Evolutionary conservation across 1,140 invertebrate species (phyloP).

Genomic region (Chrysomallon squamiferum): DNA sequence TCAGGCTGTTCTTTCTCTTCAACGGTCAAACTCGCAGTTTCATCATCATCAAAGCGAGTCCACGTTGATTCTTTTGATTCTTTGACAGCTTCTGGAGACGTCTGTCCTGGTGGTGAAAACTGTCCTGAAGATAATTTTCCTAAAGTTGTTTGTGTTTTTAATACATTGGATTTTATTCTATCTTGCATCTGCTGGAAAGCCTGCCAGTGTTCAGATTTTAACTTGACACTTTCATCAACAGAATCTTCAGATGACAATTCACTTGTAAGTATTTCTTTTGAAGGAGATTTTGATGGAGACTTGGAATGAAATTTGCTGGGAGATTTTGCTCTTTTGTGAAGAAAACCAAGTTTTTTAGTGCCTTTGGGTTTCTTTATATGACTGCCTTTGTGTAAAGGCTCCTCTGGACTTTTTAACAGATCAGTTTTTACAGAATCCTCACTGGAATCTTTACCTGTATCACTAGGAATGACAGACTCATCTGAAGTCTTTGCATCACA

Average conservation of each 20-base stretch:
- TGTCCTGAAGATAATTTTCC: slow-evolving; percentile 51
- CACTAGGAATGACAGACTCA: too few species aligned
- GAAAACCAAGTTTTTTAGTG: slow-evolving; percentile 38
- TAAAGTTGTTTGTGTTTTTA: slow-evolving; percentile 58
- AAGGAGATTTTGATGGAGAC: slow-evolving; percentile 40
- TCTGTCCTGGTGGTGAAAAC: slow-evolving; percentile 34
- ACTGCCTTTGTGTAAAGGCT: slow-evolving; percentile 13
- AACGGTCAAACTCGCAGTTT: slow-evolving; percentile 9
- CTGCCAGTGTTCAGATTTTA: slow-evolving; percentile 64
- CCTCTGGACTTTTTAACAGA: background rate
- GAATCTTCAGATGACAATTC: slow-evolving; percentile 36
- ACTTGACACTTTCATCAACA: slow-evolving; percentile 41
- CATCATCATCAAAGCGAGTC: slow-evolving; percentile 26
- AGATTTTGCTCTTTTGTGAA: slow-evolving; percentile 25
- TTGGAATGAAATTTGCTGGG: slow-evolving; percentile 38
- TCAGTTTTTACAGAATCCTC: too few species aligned
- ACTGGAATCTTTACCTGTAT: too few species aligned
- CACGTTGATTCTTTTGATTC: slow-evolving; percentile 16
- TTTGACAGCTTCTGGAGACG: slow-evolving; percentile 26
- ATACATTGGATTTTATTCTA: slow-evolving; percentile 59
- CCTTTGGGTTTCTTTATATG: slow-evolving; percentile 30
- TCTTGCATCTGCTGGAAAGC: slow-evolving; percentile 63
- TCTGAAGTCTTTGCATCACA: background rate
- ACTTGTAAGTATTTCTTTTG: slow-evolving; percentile 40
- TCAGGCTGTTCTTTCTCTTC: slow-evolving; percentile 3